Evolutionary conservation across 2,113 vertebrate species (phyloP), one percentile per base, ranked within the genome.

Genomic region (Cisticola juncidis): DNA sequence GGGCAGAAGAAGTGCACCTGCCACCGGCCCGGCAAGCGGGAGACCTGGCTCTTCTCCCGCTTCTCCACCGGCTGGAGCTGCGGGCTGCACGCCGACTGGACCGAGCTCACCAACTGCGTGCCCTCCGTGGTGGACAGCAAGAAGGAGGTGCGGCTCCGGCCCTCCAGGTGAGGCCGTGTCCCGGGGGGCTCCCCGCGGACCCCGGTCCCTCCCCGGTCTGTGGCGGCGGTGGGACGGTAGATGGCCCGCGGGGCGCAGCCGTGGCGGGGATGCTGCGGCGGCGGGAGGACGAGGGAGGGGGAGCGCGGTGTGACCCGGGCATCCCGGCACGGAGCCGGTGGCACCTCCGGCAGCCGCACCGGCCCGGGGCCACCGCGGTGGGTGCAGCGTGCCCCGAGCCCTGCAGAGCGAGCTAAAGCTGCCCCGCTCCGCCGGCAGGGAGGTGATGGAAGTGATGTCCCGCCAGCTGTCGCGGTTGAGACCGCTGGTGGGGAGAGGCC

Each of bases 21-120:
- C 96, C 98, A 97, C 94, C 98, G 99, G 84, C 99, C 99, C 16
- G 99, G 99, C 77, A 99, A 99, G 93, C 98, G 98, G 54, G 99
- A 99, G 92, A 99, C 99, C 48, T 99, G 99, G 99, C 98, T 99
- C 92, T 99, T 99, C 97, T 99, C 99, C 11, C 98, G 99, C 86
- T 99, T 99, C 98, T 99, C 99, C 98, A 99, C 99, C 2, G 99
- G 99, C 98, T 99, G 99, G 99, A 99, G 99, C 98, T 99, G 99
- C 98, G 99, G 99, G 86, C 98, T 99, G 96, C 99, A 99, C 97
- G 99, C 99, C 76, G 99, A 99, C 99, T 60, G 58, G 58, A 60
- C 58, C 35, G 58, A 60, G 58, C 58, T 60, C 35, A 60, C 57
- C 35, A 60, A 60, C 57, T 60, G 57, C 57, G 57, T 60, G 57